These are phyloP conservation scores for Anticlea derivata DNA, from an alignment of 2,888 invertebrate species.

Conservation along the genomic window DNA sequence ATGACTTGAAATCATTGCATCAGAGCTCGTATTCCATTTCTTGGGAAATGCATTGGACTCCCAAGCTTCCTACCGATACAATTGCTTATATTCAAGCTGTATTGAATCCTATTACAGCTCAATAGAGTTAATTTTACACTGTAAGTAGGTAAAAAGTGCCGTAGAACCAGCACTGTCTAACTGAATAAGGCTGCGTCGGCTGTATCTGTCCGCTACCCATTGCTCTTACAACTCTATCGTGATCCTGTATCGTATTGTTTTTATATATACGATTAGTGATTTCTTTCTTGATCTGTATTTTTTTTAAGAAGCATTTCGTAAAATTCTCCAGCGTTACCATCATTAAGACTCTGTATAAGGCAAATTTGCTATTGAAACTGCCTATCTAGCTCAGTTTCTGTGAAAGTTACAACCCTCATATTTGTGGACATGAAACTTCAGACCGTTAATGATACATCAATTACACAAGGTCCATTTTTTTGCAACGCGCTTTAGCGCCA, in stretches of 20 bases:
- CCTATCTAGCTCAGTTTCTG: too few species aligned
- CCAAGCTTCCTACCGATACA: not conserved
- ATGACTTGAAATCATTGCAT: not conserved
- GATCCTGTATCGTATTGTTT: conserved; percentile 31
- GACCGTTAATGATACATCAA: not conserved
- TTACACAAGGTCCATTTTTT: too few species aligned
- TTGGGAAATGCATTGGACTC: not conserved
- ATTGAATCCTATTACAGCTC: not conserved
- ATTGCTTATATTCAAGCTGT: not conserved
- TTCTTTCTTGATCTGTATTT: conserved; percentile 9
- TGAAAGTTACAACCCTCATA: too few species aligned
- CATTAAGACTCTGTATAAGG: too few species aligned
- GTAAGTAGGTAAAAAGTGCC: not conserved
- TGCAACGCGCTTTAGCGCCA: too few species aligned
- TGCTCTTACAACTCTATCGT: conserved; percentile 66
- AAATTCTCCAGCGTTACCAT: too few species aligned
- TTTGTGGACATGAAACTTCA: too few species aligned
- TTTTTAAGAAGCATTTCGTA: too few species aligned
- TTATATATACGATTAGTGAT: conserved; percentile 17
- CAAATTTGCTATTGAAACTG: too few species aligned
- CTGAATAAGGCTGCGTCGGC: conserved; percentile 66
- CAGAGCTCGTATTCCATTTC: not conserved
- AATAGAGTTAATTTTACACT: not conserved
- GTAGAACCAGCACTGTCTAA: conserved; percentile 49
- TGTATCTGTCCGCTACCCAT: conserved; percentile 58